Percentiles rank a stretch among this genome's conserved stretches.
These are phyloP conservation scores for Mormyrops attenuatus DNA, from an alignment of 2,797 vertebrate species.

Conservation along the genomic window DNA sequence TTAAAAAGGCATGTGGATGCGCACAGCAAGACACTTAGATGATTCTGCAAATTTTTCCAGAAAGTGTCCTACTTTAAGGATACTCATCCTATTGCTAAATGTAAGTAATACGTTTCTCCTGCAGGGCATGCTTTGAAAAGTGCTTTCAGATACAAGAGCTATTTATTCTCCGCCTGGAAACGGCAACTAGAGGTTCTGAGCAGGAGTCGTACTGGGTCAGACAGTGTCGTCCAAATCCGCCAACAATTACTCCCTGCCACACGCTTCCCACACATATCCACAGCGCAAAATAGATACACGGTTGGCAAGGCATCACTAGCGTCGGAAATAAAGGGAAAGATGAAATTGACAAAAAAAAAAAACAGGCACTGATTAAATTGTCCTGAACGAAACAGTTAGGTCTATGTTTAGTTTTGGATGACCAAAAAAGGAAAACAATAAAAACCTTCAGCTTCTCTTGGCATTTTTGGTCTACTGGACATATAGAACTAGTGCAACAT, in stretches of 20 bases:
- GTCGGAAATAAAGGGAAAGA: slow-evolving; percentile 21
- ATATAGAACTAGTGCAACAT: background rate
- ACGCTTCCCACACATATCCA: slow-evolving; percentile 33
- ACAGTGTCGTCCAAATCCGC: slow-evolving; percentile 37
- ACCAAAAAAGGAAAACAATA: background rate
- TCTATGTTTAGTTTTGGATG: background rate
- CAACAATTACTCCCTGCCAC: background rate
- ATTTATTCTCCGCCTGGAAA: slow-evolving; percentile 59
- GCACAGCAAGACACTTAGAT: background rate
- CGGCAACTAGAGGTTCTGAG: slow-evolving; percentile 44
- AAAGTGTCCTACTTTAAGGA: background rate
- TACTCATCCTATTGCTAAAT: slow-evolving; percentile 38
- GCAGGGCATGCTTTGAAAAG: slow-evolving; percentile 49
- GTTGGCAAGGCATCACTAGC: slow-evolving; percentile 30
- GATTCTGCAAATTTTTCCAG: background rate
- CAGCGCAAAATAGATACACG: slow-evolving; percentile 29
- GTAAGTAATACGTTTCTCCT: slow-evolving; percentile 57
- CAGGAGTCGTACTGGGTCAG: slow-evolving; percentile 30
- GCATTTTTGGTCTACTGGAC: background rate
- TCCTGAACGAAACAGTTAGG: background rate
- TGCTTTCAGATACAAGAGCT: slow-evolving; percentile 54
- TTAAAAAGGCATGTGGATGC: background rate
- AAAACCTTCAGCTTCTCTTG: background rate
- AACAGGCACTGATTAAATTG: background rate
- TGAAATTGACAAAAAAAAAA: background rate